phyloP scores from a whole-genome alignment of 92 coral and sea anemone genomes.

The Epizoanthus illoricatus region DNA sequence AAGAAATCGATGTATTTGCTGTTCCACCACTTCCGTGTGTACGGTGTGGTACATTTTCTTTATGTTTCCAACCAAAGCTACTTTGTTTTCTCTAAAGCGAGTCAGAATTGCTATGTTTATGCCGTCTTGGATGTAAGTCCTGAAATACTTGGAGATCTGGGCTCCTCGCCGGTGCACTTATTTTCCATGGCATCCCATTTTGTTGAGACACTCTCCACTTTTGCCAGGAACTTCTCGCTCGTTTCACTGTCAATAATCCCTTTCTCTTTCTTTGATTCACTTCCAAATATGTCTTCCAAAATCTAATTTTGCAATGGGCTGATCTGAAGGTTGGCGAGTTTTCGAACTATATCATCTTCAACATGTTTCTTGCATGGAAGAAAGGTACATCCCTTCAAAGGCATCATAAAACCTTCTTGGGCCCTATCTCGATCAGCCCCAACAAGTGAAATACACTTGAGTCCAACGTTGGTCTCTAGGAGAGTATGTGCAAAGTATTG shows the following conservation, averaged over 20 bases:
- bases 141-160: slow-evolving; percentile 38
- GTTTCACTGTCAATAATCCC: slow-evolving; percentile 48
- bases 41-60: neutral
- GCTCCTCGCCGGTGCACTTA: slow-evolving; percentile 16
- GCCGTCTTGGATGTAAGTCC: slow-evolving; percentile 39
- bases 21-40: neutral
- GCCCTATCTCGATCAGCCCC: neutral
- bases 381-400: slow-evolving; percentile 8
- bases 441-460: neutral
- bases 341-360: slow-evolving; percentile 52
- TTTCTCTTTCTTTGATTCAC: slow-evolving; percentile 42
- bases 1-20: slow-evolving; percentile 29
- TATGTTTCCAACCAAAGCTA: too few relatives aligned
- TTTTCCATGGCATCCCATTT: slow-evolving; percentile 60
- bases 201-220: slow-evolving; percentile 54
- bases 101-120: too few relatives aligned
- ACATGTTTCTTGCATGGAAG: slow-evolving; percentile 64
- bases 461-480: slow-evolving; percentile 23
- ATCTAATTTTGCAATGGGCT: slow-evolving; percentile 41
- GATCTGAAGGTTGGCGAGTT: slow-evolving; percentile 49
- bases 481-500: slow-evolving; percentile 40
- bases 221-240: slow-evolving; percentile 54
- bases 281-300: slow-evolving; percentile 47
- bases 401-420: neutral
- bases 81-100: too few relatives aligned